Evolutionary conservation across 2,113 vertebrate species (phyloP).

Genomic region (Struthio camelus): DNA sequence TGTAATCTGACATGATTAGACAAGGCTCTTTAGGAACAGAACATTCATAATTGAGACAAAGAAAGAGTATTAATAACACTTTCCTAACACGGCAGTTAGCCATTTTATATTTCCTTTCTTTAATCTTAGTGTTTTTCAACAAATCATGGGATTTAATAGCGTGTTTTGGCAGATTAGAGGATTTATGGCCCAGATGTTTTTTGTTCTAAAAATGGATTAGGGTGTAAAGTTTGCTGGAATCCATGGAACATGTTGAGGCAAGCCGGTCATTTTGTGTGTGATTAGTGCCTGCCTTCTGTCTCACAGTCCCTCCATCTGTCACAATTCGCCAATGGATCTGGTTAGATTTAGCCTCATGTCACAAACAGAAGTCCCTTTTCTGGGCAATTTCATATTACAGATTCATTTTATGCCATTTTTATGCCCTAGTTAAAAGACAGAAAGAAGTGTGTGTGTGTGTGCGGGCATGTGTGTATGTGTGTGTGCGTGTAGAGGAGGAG

Average conservation of each 20-base stretch:
- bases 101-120: constrained; percentile 92
- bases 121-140: constrained; percentile 99
- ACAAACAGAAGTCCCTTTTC: constrained; percentile 84
- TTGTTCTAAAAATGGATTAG: constrained; percentile 99
- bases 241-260: constrained; percentile 85
- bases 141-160: constrained; percentile 98
- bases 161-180: constrained; percentile 96
- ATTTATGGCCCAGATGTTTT: constrained; percentile 99
- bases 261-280: constrained; percentile 83
- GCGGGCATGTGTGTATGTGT: neutral
- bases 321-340: constrained; percentile 82
- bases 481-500: neutral
- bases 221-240: constrained; percentile 95
- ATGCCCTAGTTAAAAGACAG: constrained; percentile 79
- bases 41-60: constrained; percentile 93
- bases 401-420: constrained; percentile 78
- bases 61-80: constrained; percentile 93
- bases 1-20: constrained; percentile 97
- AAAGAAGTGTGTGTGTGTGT: constrained; percentile 10
- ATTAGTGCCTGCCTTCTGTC: constrained; percentile 84
- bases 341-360: constrained; percentile 83
- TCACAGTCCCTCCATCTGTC: constrained; percentile 88
- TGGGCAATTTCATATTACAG: constrained; percentile 84
- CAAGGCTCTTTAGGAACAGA: constrained; percentile 93
- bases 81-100: constrained; percentile 87